A percentile compares a stretch with the other conserved stretches of the same genome.
Evolutionary conservation across 2,113 vertebrate genomes (phyloP).

Genomic region (Trogon melanurus): DNA sequence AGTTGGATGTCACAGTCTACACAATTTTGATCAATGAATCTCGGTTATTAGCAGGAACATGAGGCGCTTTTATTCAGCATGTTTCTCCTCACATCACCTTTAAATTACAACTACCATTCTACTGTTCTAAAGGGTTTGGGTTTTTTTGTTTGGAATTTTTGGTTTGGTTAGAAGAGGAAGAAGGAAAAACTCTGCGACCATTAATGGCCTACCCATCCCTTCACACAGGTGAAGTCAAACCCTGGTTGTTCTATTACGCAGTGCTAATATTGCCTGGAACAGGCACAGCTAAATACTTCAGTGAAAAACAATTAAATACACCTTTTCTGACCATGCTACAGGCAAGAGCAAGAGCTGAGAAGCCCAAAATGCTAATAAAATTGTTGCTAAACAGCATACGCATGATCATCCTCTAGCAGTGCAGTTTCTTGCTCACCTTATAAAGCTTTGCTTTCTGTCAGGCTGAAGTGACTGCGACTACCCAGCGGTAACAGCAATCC

Average conservation of each 20-base stretch:
- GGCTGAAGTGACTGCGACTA: not conserved
- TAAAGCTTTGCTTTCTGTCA: not conserved
- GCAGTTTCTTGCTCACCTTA: not conserved
- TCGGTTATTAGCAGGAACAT: not conserved
- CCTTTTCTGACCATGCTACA: not conserved
- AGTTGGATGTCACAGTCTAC: not conserved
- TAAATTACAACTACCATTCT: not conserved
- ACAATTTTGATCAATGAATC: not conserved
- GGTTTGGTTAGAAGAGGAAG: not conserved
- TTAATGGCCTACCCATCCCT: not conserved
- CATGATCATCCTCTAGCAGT: not conserved
- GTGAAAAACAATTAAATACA: not conserved
- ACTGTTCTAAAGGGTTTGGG: not conserved
- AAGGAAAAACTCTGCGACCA: not conserved
- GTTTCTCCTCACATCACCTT: not conserved
- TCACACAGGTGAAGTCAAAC: not conserved
- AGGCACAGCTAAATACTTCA: not conserved
- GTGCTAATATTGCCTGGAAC: not conserved
- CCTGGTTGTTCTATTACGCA: rapidly evolving
- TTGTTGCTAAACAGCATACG: not conserved
- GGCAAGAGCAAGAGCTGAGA: not conserved
- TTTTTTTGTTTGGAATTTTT: not conserved
- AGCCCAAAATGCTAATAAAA: not conserved
- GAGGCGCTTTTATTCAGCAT: not conserved
- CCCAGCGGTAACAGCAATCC: not conserved